Conservation (phyloP, 2,113 vertebrate genomes). For the Anser brachyrhynchus region DNA sequence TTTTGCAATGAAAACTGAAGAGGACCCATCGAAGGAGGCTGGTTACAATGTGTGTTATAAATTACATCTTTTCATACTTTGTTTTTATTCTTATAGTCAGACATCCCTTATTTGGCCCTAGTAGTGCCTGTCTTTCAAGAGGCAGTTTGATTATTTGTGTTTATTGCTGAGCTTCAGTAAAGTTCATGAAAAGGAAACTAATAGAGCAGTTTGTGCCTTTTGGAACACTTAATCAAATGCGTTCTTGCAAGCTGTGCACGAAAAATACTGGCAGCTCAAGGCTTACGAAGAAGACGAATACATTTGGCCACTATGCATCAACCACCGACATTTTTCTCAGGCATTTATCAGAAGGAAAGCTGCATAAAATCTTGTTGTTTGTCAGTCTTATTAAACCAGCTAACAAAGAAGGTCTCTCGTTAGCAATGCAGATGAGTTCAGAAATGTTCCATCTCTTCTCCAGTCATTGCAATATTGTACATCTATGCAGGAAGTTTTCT, state of each 20-base stretch:
- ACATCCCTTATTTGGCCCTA: background rate
- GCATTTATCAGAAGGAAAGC: background rate
- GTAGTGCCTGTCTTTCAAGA: background rate
- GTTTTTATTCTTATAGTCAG: background rate
- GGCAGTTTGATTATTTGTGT: background rate
- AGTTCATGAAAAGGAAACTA: background rate
- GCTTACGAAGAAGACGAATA: background rate
- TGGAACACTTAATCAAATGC: background rate
- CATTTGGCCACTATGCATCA: background rate
- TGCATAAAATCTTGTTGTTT: background rate
- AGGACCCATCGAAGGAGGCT: background rate
- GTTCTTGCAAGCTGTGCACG: background rate
- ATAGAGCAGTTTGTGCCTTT: background rate
- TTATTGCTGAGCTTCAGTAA: background rate
- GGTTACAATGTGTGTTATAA: background rate
- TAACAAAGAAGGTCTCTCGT: background rate
- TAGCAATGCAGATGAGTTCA: background rate
- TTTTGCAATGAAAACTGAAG: background rate
- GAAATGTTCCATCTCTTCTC: background rate
- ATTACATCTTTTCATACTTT: background rate
- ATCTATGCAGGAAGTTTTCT: background rate
- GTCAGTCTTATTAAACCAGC: background rate
- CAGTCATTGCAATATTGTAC: background rate
- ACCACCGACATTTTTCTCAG: background rate
- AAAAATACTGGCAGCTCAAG: conserved; percentile 3